Base-by-base conservation (phyloP, 2,797 vertebrate species). In the Synaphobranchus kaupii region DNA sequence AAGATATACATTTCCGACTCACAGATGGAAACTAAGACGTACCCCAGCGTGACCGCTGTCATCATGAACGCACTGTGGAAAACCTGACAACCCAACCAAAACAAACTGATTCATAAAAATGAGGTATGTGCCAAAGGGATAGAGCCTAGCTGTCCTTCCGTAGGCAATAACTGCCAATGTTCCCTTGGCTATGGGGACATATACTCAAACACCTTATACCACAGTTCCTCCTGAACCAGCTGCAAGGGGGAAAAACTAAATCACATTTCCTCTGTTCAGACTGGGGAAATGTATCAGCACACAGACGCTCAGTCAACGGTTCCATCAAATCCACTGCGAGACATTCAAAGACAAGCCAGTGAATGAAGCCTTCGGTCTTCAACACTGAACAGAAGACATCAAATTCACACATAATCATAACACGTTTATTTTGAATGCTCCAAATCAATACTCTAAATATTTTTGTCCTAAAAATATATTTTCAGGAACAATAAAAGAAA, bases 1-100 rank as follows among this genome's bases (percentile, higher is more conserved):
- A 84, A 86, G 86, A 88, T 12, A 73, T 56, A 68, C 15, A 68
- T 85, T 90, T 90, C 87, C 91, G 90, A 91, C 80, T 88, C 90
- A 91, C 84, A 88, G 82, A 13, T 85, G 82, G 82, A 87, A 83
- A 88, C 63, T 83, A 60, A 84, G 89, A 85, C 68, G 87, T 20
- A 84, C 91, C 89, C 89, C 71, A 39, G 82, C 76, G 87, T 85
- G 80, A 87, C 89, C 87, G 89, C 86, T 71, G 48, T 89, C 88
- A 90, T 60, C 60, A 83, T 85, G 87, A 58, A 87, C 60, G 85
- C 87, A 84, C 85, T 87, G 34, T 66, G 83, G 86, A 88, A 88
- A 87, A 87, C 60, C 86, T 56, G 86, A 85, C 86, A 52, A 87
- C 85, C n/a, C 44, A 85, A 81, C 17, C 47, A 48, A 81, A 81